A percentile compares a stretch with the other conserved stretches of the same genome.
Conservation (phyloP, 2,888 invertebrate genomes). For the Apotomis betuletana region DNA sequence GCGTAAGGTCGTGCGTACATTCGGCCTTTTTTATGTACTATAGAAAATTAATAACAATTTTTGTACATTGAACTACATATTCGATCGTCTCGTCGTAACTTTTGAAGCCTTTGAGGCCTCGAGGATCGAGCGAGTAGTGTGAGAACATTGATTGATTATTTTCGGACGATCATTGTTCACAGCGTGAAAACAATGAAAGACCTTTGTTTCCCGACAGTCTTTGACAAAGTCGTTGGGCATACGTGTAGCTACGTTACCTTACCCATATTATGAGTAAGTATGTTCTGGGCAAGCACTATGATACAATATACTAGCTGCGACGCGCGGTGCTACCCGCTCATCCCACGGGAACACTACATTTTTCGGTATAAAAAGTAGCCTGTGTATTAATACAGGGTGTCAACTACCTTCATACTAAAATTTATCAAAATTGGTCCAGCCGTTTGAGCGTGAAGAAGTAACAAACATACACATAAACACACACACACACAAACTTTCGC, state of each 20-base stretch:
- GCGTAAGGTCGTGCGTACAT: slow-evolving; percentile 58
- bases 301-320: too few relatives aligned
- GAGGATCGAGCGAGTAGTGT: background rate
- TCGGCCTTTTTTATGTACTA: slow-evolving; percentile 60
- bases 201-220: background rate
- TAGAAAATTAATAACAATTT: slow-evolving; percentile 48
- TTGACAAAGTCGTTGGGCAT: background rate
- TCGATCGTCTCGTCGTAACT: background rate
- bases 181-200: slow-evolving; percentile 2
- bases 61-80: slow-evolving; percentile 18
- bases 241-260: background rate
- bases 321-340: too few relatives aligned
- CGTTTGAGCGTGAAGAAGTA: too few relatives aligned
- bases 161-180: slow-evolving; percentile 11
- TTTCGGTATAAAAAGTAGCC: too few relatives aligned
- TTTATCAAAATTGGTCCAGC: too few relatives aligned
- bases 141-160: slow-evolving; percentile 13
- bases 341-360: too few relatives aligned
- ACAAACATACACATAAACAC: too few relatives aligned
- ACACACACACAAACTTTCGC: too few relatives aligned
- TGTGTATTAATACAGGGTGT: too few relatives aligned
- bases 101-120: background rate
- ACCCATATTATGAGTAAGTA: background rate
- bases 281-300: too few relatives aligned
- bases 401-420: too few relatives aligned